Conservation (phyloP, 2,113 vertebrate genomes). For the Anhinga anhinga region DNA sequence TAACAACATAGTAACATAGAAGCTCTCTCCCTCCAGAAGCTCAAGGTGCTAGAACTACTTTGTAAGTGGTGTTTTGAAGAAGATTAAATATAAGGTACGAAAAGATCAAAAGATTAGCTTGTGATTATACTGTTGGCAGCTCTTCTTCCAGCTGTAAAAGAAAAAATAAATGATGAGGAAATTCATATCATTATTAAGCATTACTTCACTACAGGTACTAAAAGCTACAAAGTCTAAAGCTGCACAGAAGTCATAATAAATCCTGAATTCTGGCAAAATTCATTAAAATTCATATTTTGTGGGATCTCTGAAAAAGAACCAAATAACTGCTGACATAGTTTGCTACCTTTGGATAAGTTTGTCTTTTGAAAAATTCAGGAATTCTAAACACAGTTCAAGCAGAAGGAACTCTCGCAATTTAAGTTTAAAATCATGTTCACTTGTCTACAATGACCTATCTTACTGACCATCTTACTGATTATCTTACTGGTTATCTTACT, state of each 20-base stretch:
- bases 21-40: neutral
- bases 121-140: neutral
- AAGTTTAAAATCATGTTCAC: neutral
- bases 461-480: neutral
- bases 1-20: neutral
- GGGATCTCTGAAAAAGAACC: neutral
- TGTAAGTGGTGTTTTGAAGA: neutral
- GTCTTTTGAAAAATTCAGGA: neutral
- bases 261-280: neutral
- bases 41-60: neutral
- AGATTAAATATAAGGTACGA: neutral
- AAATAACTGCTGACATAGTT: neutral
- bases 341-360: neutral
- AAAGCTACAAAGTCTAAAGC: neutral
- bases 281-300: neutral
- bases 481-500: neutral
- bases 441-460: neutral
- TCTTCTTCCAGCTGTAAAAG: neutral
- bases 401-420: neutral
- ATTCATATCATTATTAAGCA: neutral
- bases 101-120: neutral
- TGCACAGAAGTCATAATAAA: neutral
- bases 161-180: neutral
- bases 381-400: neutral
- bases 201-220: neutral